Base-by-base conservation (phyloP, 2,888 invertebrate species). In the Electrophaes corylata region DNA sequence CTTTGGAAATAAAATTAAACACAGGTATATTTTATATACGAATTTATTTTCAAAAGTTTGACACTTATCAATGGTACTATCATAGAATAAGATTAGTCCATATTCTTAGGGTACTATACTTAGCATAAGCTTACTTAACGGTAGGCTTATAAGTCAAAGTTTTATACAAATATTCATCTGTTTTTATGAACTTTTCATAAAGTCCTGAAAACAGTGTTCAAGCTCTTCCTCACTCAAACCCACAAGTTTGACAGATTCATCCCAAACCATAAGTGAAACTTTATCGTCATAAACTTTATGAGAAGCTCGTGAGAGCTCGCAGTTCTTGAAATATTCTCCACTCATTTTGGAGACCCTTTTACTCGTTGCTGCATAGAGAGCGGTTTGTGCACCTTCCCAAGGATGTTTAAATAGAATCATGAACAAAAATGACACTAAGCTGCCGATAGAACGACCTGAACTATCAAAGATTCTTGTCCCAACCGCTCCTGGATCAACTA, bases 401-500 rank as follows among this genome's bases (percentile, higher is more conserved):
- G 95, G 93, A 20, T 94, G 95, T 86, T 96, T 96, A 74, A 95
- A 96, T 71, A 95, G 92, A 12, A 93, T 91, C 66, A 94, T 94
- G 3, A 94, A 91, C 23, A 96, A 83, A 20, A 94, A 83, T 48
- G 91, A 90, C 66, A 95, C 67, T 0, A 96, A 93, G n/a, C 61
- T 60, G 0, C 80, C 86, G 54, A 93, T 91, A 77, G 92, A 29
- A 92, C 91, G 67, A 93, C 82, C 80, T 0, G 66, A 35, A 55
- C 70, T 76, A 4, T 72, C 92, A 93, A 96, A 96, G 48, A 97
- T 96, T 19, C 94, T 95, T 0, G 96, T 95, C 65, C 96, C 95
- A 31, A 97, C 96, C 78, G 96, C 93, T 4, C 98, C 97, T 0
- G 97, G 98, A 84, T 98, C 97, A 16, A 97, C 92, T 65, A 94